phyloP scores from a whole-genome alignment of 2,888 invertebrate genomes.

The Dasypolia templi region DNA sequence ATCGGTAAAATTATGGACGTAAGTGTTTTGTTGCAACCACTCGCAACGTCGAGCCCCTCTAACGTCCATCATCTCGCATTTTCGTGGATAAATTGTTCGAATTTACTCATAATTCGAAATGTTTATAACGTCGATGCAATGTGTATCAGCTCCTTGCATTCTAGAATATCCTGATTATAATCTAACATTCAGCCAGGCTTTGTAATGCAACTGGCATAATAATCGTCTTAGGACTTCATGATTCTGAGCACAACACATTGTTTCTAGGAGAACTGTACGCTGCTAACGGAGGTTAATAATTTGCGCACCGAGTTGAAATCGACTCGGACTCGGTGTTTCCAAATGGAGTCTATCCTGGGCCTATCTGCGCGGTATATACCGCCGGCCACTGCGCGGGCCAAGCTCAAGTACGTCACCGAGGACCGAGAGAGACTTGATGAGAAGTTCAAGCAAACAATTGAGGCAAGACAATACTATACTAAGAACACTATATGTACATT shows the following conservation, averaged over 20 bases:
- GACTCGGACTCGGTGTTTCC: constrained; percentile 92
- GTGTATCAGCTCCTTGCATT: neutral
- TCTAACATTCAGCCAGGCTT: neutral
- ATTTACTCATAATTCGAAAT: constrained; percentile 5
- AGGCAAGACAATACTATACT: constrained; percentile 74
- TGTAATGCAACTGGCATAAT: neutral
- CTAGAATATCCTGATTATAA: constrained; percentile 2
- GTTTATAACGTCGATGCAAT: neutral
- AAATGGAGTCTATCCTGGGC: constrained; percentile 94
- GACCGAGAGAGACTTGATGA: constrained; percentile 91
- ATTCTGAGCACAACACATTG: neutral
- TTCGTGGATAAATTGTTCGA: neutral
- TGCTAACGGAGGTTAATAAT: constrained; percentile 94
- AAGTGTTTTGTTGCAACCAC: constrained; percentile 59
- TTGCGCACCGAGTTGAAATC: constrained; percentile 93
- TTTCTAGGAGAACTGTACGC: constrained; percentile 93
- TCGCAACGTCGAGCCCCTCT: neutral
- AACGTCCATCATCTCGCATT: neutral
- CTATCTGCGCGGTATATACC: constrained; percentile 90
- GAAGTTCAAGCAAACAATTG: constrained; percentile 87
- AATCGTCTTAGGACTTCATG: neutral
- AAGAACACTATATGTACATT: neutral
- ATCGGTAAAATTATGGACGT: constrained; percentile 92
- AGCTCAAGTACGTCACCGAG: constrained; percentile 91
- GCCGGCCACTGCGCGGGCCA: constrained; percentile 91